Percentiles rank a stretch among this genome's conserved stretches.
phyloP scores from a whole-genome alignment of 2,113 vertebrate genomes.

The Erythrocebus patas region DNA sequence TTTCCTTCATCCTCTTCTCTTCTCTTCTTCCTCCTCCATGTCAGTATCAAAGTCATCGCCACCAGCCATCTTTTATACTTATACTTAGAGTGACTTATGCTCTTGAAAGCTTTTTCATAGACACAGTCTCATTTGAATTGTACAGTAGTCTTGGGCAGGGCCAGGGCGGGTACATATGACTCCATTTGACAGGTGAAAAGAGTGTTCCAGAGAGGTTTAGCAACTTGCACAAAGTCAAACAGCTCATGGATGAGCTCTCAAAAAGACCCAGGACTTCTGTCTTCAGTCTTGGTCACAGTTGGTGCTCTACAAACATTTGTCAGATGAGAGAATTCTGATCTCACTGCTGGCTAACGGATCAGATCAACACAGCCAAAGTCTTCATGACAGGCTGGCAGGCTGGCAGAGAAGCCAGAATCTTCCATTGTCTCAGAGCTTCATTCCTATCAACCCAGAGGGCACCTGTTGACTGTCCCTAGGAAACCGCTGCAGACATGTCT shows the following conservation, averaged over 20 bases:
- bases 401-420: neutral
- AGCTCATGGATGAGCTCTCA: neutral
- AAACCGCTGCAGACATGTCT: neutral
- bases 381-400: neutral
- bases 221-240: neutral
- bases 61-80: neutral
- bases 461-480: neutral
- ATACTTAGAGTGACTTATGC: too few relatives aligned
- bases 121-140: neutral
- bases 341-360: neutral
- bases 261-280: neutral
- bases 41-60: neutral
- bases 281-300: neutral
- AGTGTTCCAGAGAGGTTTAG: neutral
- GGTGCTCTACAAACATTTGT: neutral
- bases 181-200: neutral
- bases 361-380: neutral
- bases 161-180: neutral
- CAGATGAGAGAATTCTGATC: neutral
- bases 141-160: too few relatives aligned
- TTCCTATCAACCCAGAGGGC: neutral
- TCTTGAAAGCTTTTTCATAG: neutral
- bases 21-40: neutral
- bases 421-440: neutral
- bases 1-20: neutral